Base-by-base conservation (phyloP, 2,797 vertebrate genomes). In the Simalia tracyae region DNA sequence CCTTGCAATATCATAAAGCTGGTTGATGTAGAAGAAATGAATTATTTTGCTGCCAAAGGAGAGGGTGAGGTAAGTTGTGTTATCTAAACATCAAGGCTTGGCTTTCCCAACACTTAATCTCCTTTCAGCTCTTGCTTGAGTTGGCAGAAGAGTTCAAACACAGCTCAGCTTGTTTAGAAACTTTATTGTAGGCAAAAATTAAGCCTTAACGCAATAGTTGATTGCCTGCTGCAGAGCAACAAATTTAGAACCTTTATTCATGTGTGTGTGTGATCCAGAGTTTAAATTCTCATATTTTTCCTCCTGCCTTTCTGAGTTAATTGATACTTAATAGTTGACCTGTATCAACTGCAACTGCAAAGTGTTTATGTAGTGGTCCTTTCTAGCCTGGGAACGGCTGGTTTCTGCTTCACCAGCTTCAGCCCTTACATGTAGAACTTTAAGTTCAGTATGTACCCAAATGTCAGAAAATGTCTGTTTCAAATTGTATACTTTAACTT, bases 21-120 rank as follows among this genome's bases (percentile, higher is more conserved):
- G 93, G 97, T 98, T 92, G 99, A 99, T 93, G 98, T 99, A 89
- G 96, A 98, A 94, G 99, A 99, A 94, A 99, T 99, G 99, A 99
- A 99, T 96, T 99, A 99, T 94, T 96, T 98, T 89, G 98, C 99
- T 93, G 97, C 97, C 91, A 98, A 98, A 76, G 99, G 99, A 56
- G 99, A 99, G 95, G 99, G 99, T 76, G 99, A 99, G 98, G 99
- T 99, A 95, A 98, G 97, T 95, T 42, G 76, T 26, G 85, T 86
- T 76, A 46, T 46, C 76, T 6, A 87, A 84, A 46, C 76, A 64
- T 11, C 85, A 84, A 90, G 68, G 59, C 42, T 14, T n/a, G 9
- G 28, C 24, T 81, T 81, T 81, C 46, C 36, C 76, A 24, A 46
- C 42, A 24, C 19, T 46, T 46, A 81, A 81, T 3, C 36, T 81